These are phyloP conservation scores for Montipora efflorescens DNA, from an alignment of 64 coral and sea anemone species.

Conservation along the genomic window DNA sequence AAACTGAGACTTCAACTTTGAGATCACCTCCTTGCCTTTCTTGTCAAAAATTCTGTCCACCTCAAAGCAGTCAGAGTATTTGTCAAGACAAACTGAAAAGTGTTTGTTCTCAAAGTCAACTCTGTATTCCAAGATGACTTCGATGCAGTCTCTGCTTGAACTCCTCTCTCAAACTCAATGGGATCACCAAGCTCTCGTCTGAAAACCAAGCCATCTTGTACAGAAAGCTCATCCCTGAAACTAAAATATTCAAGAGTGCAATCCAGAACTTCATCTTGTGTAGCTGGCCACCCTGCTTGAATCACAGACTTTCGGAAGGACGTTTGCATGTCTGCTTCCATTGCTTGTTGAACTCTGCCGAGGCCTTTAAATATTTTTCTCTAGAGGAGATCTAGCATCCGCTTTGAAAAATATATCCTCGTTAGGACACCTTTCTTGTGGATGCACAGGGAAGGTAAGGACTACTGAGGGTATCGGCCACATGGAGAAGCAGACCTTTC, in stretches of 20 bases:
- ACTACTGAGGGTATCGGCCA: not conserved
- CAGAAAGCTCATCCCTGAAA: slow-evolving; percentile 13
- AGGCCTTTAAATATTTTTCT: slow-evolving; percentile 4
- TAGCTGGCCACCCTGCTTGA: slow-evolving; percentile 15
- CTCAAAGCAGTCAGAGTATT: slow-evolving; percentile 37
- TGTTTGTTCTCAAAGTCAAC: slow-evolving; percentile 18
- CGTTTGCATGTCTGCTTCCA: not conserved
- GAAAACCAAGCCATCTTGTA: slow-evolving; percentile 40
- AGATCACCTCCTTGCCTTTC: slow-evolving; percentile 36
- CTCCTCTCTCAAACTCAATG: not conserved
- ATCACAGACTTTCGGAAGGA: not conserved
- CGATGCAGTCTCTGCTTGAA: slow-evolving; percentile 55
- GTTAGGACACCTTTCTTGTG: not conserved
- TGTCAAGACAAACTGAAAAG: slow-evolving; percentile 40
- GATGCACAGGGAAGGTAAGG: not conserved
- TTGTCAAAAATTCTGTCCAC: slow-evolving; percentile 28
- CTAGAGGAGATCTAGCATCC: not conserved
- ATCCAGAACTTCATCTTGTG: not conserved
- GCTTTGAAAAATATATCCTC: not conserved
- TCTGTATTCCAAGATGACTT: slow-evolving; percentile 34
- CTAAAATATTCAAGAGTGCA: slow-evolving; percentile 17
- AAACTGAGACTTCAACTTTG: slow-evolving; percentile 43
- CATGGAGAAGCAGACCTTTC: not conserved
- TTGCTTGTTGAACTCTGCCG: not conserved
- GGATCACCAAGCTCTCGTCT: slow-evolving; percentile 10